These are phyloP conservation scores for Spodoptera litura DNA, from an alignment of 1,140 invertebrate genomes.

Conservation along the genomic window DNA sequence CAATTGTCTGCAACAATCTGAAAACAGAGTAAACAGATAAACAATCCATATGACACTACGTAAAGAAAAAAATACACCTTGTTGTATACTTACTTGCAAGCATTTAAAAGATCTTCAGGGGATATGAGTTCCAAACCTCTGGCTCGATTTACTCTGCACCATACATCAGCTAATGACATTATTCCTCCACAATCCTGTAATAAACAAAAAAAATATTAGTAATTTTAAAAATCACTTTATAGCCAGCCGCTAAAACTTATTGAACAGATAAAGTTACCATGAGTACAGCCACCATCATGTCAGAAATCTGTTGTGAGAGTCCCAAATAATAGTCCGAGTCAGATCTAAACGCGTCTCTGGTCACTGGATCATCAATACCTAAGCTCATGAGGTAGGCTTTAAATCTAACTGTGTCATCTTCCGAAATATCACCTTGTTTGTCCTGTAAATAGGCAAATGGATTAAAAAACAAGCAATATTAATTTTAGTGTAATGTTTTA, in stretches of 20 bases:
- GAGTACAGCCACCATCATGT: constrained; percentile 93
- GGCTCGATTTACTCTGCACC: constrained; percentile 97
- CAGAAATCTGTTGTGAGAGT: constrained; percentile 94
- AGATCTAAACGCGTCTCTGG: constrained; percentile 94
- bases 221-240: too few species aligned
- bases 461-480: neutral
- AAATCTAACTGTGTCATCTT: constrained; percentile 98
- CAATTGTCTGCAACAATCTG: constrained; percentile 87
- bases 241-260: neutral
- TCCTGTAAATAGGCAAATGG: constrained; percentile 87
- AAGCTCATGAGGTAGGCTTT: constrained; percentile 98
- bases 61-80: neutral
- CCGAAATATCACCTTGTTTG: constrained; percentile 97
- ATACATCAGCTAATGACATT: constrained; percentile 98
- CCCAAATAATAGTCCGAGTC: constrained; percentile 95
- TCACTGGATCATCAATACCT: constrained; percentile 99
- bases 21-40: constrained; percentile 43
- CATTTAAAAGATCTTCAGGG: constrained; percentile 97
- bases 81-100: constrained; percentile 88
- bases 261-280: constrained; percentile 86
- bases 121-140: constrained; percentile 95
- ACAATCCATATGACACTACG: neutral
- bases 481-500: too few species aligned
- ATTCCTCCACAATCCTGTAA: constrained; percentile 96
- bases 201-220: neutral